Conservation (phyloP, 2,113 vertebrate species). For the Abramis brama region DNA sequence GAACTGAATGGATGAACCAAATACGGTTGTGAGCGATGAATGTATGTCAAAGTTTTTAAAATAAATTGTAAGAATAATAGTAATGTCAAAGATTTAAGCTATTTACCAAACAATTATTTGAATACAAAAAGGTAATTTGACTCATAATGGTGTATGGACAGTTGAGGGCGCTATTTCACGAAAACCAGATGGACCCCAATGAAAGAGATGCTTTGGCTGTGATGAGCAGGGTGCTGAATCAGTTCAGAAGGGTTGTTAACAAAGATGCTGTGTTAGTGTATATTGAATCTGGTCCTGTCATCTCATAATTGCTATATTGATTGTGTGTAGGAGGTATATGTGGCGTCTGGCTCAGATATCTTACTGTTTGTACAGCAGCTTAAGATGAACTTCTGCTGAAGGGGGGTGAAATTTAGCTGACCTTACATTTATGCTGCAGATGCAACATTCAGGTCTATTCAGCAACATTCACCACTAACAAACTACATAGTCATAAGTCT, state of each 20-base stretch:
- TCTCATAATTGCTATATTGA: conserved; percentile 32
- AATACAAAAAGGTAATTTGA: background rate
- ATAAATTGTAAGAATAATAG: background rate
- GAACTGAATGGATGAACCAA: too few species aligned
- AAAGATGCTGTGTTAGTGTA: conserved; percentile 37
- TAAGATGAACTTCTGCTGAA: conserved; percentile 36
- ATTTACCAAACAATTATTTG: background rate
- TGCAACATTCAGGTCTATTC: background rate
- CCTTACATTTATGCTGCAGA: conserved; percentile 20
- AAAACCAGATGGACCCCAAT: background rate
- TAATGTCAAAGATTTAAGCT: background rate
- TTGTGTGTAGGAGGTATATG: conserved; percentile 9
- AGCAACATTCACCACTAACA: conserved; percentile 13
- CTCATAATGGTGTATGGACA: background rate
- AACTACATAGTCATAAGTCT: conserved; percentile 18
- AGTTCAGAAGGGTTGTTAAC: background rate
- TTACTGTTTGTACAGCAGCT: conserved; percentile 13
- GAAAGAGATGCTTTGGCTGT: background rate
- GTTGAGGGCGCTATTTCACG: conserved; percentile 25
- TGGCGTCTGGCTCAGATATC: background rate
- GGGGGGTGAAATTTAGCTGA: conserved; percentile 24
- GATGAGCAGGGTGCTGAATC: conserved; percentile 15
- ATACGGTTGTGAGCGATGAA: too few species aligned
- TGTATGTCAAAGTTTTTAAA: background rate
- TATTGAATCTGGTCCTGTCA: conserved; percentile 20